Evolutionary conservation across 2,888 invertebrate genomes (phyloP).

Genomic region (Synanthedon formicaeformis): DNA sequence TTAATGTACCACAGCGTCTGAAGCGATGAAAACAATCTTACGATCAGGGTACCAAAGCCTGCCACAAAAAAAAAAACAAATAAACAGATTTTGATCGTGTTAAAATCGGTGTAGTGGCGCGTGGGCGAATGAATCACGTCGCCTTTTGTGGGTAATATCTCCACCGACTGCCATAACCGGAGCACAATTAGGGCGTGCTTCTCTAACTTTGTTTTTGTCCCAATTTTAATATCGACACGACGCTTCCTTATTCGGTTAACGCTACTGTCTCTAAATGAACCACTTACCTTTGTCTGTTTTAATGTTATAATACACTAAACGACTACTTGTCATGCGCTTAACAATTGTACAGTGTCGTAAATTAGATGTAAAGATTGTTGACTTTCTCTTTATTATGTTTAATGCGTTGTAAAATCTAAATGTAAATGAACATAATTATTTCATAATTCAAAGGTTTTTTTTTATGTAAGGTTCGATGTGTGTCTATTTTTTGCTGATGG

Average conservation of each 20-base stretch:
- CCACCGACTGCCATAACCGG: slow-evolving; percentile 22
- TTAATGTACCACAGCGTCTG: too few relatives aligned
- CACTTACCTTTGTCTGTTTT: slow-evolving; percentile 14
- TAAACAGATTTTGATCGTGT: slow-evolving; percentile 13
- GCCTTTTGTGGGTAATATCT: slow-evolving; percentile 25
- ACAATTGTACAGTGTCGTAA: background rate
- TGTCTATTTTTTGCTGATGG: too few relatives aligned
- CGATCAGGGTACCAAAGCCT: too few relatives aligned
- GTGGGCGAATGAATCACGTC: slow-evolving; percentile 18
- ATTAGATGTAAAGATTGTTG: slow-evolving; percentile 2
- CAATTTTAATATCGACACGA: slow-evolving; percentile 27
- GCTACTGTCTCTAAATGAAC: slow-evolving; percentile 33
- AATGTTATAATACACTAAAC: background rate
- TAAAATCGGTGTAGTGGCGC: slow-evolving; percentile 16
- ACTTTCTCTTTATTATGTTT: background rate
- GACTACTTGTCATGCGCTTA: slow-evolving; percentile 1
- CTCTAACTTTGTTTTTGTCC: slow-evolving; percentile 23
- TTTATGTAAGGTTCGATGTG: too few relatives aligned
- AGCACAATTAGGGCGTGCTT: slow-evolving; percentile 22
- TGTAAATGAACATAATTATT: too few relatives aligned
- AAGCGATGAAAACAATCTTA: too few relatives aligned
- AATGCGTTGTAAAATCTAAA: too few relatives aligned
- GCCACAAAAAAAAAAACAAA: too few relatives aligned
- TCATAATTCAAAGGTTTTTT: too few relatives aligned
- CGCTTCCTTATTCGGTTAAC: slow-evolving; percentile 21